Evolutionary conservation across 37 sponge, comb jelly and placozoan genomes (phyloP).

Genomic region (Geodia barretti): DNA sequence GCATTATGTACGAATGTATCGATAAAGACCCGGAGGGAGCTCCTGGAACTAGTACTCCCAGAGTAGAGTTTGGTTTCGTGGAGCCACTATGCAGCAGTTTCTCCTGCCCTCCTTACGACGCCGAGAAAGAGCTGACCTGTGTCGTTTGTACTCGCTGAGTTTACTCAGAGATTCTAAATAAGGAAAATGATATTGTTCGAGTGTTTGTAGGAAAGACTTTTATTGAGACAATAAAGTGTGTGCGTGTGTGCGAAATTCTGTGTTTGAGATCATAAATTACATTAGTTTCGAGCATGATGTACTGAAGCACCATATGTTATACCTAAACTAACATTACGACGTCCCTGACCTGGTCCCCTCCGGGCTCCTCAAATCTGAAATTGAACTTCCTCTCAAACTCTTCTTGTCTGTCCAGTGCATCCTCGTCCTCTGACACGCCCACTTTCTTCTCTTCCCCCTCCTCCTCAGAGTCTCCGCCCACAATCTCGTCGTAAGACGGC

Average conservation of each 20-base stretch:
- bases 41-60: background rate
- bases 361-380: constrained; percentile 91
- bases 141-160: background rate
- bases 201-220: too few species aligned
- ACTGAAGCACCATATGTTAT: too few species aligned
- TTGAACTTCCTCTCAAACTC: constrained; percentile 92
- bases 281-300: too few species aligned
- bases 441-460: constrained; percentile 8
- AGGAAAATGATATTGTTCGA: too few species aligned
- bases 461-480: constrained; percentile 13
- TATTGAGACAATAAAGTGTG: too few species aligned
- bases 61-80: background rate
- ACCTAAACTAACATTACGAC: too few species aligned
- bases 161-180: too few species aligned
- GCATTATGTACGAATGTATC: background rate
- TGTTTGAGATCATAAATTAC: too few species aligned
- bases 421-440: constrained; percentile 63
- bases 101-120: background rate
- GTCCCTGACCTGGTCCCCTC: constrained; percentile 44
- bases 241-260: too few species aligned
- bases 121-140: background rate
- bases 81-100: background rate
- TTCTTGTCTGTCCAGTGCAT: constrained; percentile 84
- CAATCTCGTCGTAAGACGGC: constrained; percentile 70
- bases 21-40: background rate